These are phyloP conservation scores for Gadus macrocephalus DNA, from an alignment of 2,113 vertebrate genomes.

Conservation along the genomic window DNA sequence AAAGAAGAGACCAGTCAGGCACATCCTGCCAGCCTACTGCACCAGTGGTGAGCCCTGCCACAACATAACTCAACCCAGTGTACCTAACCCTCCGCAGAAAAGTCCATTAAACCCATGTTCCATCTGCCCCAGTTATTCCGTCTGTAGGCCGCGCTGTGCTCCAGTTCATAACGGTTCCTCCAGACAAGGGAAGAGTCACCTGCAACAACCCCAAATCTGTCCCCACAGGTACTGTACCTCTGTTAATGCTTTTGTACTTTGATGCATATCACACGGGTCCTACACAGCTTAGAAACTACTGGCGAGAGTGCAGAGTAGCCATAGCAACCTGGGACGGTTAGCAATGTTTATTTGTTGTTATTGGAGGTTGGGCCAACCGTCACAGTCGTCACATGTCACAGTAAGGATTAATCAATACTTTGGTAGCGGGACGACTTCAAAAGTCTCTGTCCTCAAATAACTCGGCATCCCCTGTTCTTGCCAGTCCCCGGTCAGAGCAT, in stretches of 20 bases:
- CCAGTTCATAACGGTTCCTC: constrained; percentile 65
- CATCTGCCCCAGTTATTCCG: not conserved
- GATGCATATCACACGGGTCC: too few species aligned
- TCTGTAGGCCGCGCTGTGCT: constrained; percentile 53
- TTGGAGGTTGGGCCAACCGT: too few species aligned
- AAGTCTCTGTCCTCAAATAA: too few species aligned
- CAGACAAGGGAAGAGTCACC: constrained; percentile 50
- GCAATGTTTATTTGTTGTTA: too few species aligned
- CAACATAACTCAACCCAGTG: constrained; percentile 18
- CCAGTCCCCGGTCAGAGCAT: constrained; percentile 69
- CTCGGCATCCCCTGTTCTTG: not conserved
- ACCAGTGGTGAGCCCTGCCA: constrained; percentile 70
- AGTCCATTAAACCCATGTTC: not conserved
- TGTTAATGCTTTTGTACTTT: not conserved
- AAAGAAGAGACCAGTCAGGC: constrained; percentile 84
- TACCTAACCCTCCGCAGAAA: not conserved
- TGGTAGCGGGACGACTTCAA: too few species aligned
- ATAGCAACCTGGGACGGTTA: too few species aligned
- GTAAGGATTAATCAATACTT: too few species aligned
- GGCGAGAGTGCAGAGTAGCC: too few species aligned
- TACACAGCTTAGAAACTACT: too few species aligned
- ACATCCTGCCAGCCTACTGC: constrained; percentile 84
- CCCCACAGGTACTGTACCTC: constrained; percentile 38
- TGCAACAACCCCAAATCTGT: constrained; percentile 35
- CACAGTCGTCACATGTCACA: too few species aligned